phyloP scores from a whole-genome alignment of 2,888 invertebrate species.

The Pyralis farinalis region DNA sequence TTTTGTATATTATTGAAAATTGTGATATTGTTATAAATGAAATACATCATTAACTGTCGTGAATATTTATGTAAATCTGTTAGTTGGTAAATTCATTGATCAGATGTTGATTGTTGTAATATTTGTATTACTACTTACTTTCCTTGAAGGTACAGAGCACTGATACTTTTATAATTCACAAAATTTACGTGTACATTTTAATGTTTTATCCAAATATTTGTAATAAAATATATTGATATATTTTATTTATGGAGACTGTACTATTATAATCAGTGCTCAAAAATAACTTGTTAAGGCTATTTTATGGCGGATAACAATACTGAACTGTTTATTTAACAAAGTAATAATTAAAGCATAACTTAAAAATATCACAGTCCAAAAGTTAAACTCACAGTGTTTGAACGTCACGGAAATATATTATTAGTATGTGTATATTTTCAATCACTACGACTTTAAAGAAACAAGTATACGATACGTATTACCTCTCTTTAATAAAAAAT shows the following conservation, averaged over 20 bases:
- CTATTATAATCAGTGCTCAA: slow-evolving; percentile 65
- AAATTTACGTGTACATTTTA: slow-evolving; percentile 12
- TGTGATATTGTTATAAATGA: slow-evolving; percentile 78
- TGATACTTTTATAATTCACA: slow-evolving; percentile 14
- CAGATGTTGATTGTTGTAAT: slow-evolving; percentile 48
- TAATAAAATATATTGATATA: slow-evolving; percentile 5
- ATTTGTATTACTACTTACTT: slow-evolving; percentile 15
- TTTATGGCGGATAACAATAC: slow-evolving; percentile 39
- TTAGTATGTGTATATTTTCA: slow-evolving; percentile 60
- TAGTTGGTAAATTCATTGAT: slow-evolving; percentile 39
- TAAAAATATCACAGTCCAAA: slow-evolving; percentile 48
- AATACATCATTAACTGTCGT: slow-evolving; percentile 56
- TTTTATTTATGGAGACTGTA: slow-evolving; percentile 23
- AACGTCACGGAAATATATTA: slow-evolving; percentile 52
- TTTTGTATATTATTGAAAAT: slow-evolving; percentile 80
- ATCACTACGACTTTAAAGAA: slow-evolving; percentile 29
- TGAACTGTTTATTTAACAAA: slow-evolving; percentile 43
- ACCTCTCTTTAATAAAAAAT: not conserved
- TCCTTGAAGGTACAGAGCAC: slow-evolving; percentile 17
- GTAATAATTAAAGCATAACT: slow-evolving; percentile 32
- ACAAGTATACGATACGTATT: slow-evolving; percentile 14
- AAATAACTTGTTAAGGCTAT: slow-evolving; percentile 62
- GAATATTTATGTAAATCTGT: slow-evolving; percentile 51
- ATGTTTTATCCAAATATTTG: slow-evolving; percentile 14
- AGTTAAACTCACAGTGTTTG: slow-evolving; percentile 59